These are phyloP conservation scores for Zootoca vivipara DNA, from an alignment of 2,113 vertebrate genomes.

Conservation along the genomic window DNA sequence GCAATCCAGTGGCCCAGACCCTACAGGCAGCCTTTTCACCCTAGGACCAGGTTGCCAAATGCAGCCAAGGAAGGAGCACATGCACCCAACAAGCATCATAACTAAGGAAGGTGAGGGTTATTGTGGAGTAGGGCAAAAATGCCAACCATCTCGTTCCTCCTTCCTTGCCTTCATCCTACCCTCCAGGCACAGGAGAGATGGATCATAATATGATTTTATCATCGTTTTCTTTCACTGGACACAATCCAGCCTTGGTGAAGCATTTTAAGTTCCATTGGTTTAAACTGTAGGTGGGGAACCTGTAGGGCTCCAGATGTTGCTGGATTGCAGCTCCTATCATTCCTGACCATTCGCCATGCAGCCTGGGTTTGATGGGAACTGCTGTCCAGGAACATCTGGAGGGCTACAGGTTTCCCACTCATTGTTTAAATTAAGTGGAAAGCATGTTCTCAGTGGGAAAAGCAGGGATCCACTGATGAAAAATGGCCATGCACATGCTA, in stretches of 20 bases:
- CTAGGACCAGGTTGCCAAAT: neutral
- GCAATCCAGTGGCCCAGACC: neutral
- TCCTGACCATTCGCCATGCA: too few relatives aligned
- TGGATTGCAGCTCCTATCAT: too few relatives aligned
- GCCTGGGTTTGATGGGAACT: too few relatives aligned
- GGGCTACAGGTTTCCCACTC: too few relatives aligned
- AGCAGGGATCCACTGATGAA: neutral
- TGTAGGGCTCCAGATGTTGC: too few relatives aligned
- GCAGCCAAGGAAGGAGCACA: neutral
- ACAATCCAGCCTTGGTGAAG: neutral
- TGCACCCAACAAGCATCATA: neutral
- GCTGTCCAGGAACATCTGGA: too few relatives aligned
- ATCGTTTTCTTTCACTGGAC: neutral
- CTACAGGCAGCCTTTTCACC: too few relatives aligned
- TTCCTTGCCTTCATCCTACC: too few relatives aligned
- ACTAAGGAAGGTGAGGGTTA: neutral
- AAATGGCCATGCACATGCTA: neutral
- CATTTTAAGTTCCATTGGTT: neutral
- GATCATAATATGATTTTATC: neutral
- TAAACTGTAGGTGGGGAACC: neutral
- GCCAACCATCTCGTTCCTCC: neutral
- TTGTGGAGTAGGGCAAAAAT: too few relatives aligned
- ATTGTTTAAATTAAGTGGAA: neutral
- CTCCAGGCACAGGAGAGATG: neutral
- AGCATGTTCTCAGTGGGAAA: conserved; percentile 3